Base-by-base conservation (phyloP, 2,113 vertebrate genomes). In the Grammomys dolichurus region DNA sequence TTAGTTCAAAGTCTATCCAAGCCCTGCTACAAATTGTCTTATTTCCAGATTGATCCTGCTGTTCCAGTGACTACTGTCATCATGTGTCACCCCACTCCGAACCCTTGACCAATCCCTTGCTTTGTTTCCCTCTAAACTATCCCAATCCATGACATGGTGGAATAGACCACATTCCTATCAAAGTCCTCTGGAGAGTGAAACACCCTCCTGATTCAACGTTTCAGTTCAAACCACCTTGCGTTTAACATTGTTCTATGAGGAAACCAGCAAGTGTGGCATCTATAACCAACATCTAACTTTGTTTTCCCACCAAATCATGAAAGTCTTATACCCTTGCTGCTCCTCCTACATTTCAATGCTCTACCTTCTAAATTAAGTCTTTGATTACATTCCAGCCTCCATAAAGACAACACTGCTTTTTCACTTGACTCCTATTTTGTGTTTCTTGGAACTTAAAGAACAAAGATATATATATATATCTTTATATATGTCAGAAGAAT, bases 271-370 rank as follows among this genome's bases (percentile, higher is more conserved):
- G 26, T 54, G 22, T 54, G 9, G 24, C 93, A 81, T 91, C 78
- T 85, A 70, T 69, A 90, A 82, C 60, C 26, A 56, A 43, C 40
- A 6, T 85, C 8, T 93, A 19, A 70, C 82, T 24, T 89, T 19
- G 26, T 81, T 72, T 87, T 85, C 28, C 73, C 46, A 60, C n/a
- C 48, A 89, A 80, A 69, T 46, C 51, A 80, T 60, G 88, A 94
- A 85, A 88, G 73, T 85, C 2, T 91, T 8, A 48, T 40, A 76
- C 80, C 4, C 13, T 82, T 76, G 67, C 91, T 85, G 75, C 11
- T 72, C 75, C 56, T 63, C 56, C 9, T 96, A 72, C 0, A 60
- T 17, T 67, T 72, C 92, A 78, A 60, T 90, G 40, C 28, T 63
- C 26, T 24, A 31, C 11, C 11, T 82, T 82, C 65, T 90, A 89